Base-by-base conservation (phyloP, 2,797 vertebrate species). In the Labeo calbasu region DNA sequence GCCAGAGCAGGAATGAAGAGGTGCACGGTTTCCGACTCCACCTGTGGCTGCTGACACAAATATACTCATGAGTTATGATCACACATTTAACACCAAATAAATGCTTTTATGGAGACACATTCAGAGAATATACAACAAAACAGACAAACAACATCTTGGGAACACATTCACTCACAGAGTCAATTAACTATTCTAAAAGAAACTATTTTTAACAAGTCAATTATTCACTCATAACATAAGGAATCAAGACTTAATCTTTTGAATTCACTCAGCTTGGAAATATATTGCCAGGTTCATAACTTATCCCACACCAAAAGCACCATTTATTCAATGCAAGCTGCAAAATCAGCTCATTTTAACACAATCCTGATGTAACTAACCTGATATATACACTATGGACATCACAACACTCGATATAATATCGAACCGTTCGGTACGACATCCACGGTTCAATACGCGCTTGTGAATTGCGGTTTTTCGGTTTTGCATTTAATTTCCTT, bases 1-100 rank as follows among this genome's bases (percentile, higher is more conserved):
- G 98, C 96, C 75, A 99, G 95, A 2, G 98, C 97, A 55, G 98
- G 98, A 92, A 99, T 99, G 91, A 99, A 99, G 88, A 99, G 95
- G 92, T 99, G 96, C 90, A 99, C 98, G 0, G 97, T 99, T 95
- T 99, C 98, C 0, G 96, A 98, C 90, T 99, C 98, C 0, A 95
- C 96, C 84, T 96, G 97, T 73, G 91, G 91, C 96, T 99, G 96
- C 90, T 92, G 90, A 81, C 72, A 89, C n/a, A 87, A 68, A 77
- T 43, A 76, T 25, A 66, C 48, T 28, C 15, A 71, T 46, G 36
- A 82, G 46, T 73, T 73, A 82, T 5, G 17, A 57, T 11, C 12
- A 23, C 6, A 23, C 32, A 66, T 40, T 66, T 36, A 55, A 36
- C 69, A 73, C 57, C 19, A 61, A 51, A 53, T 53, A 65, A 82